These are phyloP conservation scores for Gallinago paraguaiae DNA, from an alignment of 2,113 vertebrate species.

Conservation along the genomic window DNA sequence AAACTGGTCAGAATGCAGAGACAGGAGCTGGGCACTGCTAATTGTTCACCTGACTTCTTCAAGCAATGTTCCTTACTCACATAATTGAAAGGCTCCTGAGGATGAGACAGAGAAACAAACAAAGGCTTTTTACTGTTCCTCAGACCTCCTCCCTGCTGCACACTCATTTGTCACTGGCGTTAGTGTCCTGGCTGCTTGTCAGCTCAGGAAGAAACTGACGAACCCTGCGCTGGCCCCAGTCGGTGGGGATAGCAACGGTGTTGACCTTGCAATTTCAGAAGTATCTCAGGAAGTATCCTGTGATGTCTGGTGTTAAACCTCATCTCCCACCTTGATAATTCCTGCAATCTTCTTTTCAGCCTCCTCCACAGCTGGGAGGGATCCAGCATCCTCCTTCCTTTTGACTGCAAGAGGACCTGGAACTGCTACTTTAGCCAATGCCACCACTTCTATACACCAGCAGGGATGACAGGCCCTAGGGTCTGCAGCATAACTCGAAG, in stretches of 20 bases:
- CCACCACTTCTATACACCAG: background rate
- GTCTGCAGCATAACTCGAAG: background rate
- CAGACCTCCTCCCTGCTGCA: background rate
- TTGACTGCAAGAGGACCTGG: background rate
- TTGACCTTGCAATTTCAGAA: background rate
- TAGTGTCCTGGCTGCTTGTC: background rate
- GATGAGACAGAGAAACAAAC: background rate
- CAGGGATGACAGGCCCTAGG: background rate
- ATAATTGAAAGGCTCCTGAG: background rate
- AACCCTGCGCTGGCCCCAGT: background rate
- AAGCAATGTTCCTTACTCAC: background rate
- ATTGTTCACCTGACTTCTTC: background rate
- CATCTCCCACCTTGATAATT: background rate
- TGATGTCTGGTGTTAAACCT: background rate
- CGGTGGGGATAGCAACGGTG: background rate
- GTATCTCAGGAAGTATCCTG: background rate
- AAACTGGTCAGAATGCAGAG: background rate
- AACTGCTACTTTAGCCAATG: background rate
- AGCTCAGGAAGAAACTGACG: background rate
- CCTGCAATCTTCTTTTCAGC: background rate
- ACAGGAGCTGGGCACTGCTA: background rate
- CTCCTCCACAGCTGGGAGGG: background rate
- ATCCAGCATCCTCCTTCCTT: background rate
- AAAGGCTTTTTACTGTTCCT: background rate
- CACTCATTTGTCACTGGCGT: background rate